Evolutionary conservation across 2,113 vertebrate species (phyloP), one percentile per base, ranked within the genome.

Genomic region (Brachyistius frenatus): DNA sequence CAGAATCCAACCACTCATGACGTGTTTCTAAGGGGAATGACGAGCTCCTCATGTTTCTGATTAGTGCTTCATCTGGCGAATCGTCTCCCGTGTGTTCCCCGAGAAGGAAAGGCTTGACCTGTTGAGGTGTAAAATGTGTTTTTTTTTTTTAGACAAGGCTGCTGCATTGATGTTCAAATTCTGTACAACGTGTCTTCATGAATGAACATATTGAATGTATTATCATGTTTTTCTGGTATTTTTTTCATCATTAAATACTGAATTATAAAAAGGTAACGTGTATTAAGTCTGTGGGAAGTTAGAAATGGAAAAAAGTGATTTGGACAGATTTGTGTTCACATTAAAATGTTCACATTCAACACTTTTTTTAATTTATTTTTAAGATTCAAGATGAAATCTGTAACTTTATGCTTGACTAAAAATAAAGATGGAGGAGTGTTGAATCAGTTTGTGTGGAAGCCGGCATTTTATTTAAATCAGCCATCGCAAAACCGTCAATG

Each of bases 41-140:
- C 0, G 46, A 53, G 50, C 54, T n/a, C 16, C 73, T 23, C 16
- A 5, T 3, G 15, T 52, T 11, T 56, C 13, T 11, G 30, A 93
- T 67, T 5, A 93, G 7, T 93, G 88, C 94, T 96, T 93, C 94
- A 96, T 94, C 97, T 95, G 73, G 97, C 95, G 68, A 98, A 95
- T 81, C 97, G 93, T 86, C 93, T 86, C 2, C 91, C 89, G 0
- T 84, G 69, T 1, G 80, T 1, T 13, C 91, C 87, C 2, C 90
- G 87, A 37, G 92, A 85, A 30, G 89, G 87, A 80, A 94, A 93
- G 7, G 81, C 80, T 8, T 93, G 97, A 93, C 96, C 97, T 90
- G 76, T 63, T 37, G 52, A 67, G 68, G 61, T 6, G 82, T 3
- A 30, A 66, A 72, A 49, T 2, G 50, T 30, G n/a, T 32, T n/a